Conservation (phyloP, 92 coral and sea anemone genomes). For the Actinernus sp. region DNA sequence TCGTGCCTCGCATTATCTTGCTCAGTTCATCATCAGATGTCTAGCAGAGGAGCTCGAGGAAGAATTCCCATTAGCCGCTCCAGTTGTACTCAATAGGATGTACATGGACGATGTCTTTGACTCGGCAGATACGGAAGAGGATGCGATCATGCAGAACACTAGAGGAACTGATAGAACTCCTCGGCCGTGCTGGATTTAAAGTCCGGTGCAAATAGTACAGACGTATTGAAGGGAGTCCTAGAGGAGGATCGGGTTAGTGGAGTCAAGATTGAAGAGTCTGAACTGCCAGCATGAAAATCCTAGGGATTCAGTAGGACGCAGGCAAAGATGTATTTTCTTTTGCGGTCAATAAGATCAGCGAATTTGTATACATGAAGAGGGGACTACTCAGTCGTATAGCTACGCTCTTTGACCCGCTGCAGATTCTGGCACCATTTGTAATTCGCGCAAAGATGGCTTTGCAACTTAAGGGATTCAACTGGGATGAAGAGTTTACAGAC, state of each 20-base stretch:
- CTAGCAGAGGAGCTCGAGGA: constrained; percentile 25
- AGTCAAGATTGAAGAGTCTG: too few species aligned
- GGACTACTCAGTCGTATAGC: constrained; percentile 17
- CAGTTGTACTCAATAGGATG: constrained; percentile 10
- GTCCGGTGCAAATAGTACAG: too few species aligned
- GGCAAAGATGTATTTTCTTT: too few species aligned
- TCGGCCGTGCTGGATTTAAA: too few species aligned
- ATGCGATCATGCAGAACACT: too few species aligned
- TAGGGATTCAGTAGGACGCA: too few species aligned
- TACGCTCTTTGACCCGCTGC: constrained; percentile 45
- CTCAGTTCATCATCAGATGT: constrained; percentile 33
- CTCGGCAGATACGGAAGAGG: too few species aligned
- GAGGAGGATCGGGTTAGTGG: too few species aligned
- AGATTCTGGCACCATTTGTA: constrained; percentile 12
- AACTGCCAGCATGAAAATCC: too few species aligned
- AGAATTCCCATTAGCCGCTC: constrained; percentile 36
- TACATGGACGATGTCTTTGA: constrained; percentile 57
- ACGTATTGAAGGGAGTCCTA: too few species aligned
- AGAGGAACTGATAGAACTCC: too few species aligned
- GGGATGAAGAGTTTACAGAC: constrained; percentile 44
- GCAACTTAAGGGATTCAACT: constrained; percentile 32
- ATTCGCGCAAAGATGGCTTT: constrained; percentile 15
- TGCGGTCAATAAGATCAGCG: not conserved
- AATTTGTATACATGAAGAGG: constrained; percentile 25
- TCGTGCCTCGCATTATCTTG: constrained; percentile 48